Base-by-base conservation (phyloP, 2,797 vertebrate genomes). In the Spinus olivaceus region DNA sequence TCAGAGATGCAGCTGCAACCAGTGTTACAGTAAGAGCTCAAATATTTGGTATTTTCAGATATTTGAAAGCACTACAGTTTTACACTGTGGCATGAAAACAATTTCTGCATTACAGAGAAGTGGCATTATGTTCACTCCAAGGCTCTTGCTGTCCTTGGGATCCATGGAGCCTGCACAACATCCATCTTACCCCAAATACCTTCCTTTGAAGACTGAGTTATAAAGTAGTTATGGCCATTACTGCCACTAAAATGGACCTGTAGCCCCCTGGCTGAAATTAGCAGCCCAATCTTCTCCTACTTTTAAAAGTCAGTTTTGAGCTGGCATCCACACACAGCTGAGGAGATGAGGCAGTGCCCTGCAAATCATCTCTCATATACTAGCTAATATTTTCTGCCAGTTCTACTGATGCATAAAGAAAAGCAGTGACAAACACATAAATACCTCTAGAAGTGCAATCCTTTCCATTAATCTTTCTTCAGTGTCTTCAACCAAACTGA, bases 391-490 rank as follows among this genome's bases (percentile, higher is more conserved):
- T 81, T 49, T 61, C 37, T 56, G 42, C 35, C 33, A 57, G 16
- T 32, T 66, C 18, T 73, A 54, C 15, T 64, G 27, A 72, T 67
- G 32, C 35, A 71, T 1, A 3, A 65, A 85, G 42, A 86, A 73
- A 81, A 69, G 2, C 16, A 67, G 41, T 14, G 16, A 78, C 3
- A 66, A 42, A 88, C 61, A 66, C 28, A 66, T 54, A 93, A 73
- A 86, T 97, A 99, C 99, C 98, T 98, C 98, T 90, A 98, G 98
- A 82, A 98, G 77, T 8, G 96, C 95, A 85, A 98, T 97, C 66
- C 97, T 97, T 94, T 98, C 97, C 35, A 92, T 80, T 51, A 98
- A 91, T 92, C 97, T 96, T 86, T 98, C 98, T 91, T 98, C 98
- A 5, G 98, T 98, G 74, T 98, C 98, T 67, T 97, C 97, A 76